A percentile compares a stretch with the other conserved stretches of the same genome.
phyloP scores from a whole-genome alignment of 2,888 invertebrate genomes.

The Amaurobius ferox region DNA sequence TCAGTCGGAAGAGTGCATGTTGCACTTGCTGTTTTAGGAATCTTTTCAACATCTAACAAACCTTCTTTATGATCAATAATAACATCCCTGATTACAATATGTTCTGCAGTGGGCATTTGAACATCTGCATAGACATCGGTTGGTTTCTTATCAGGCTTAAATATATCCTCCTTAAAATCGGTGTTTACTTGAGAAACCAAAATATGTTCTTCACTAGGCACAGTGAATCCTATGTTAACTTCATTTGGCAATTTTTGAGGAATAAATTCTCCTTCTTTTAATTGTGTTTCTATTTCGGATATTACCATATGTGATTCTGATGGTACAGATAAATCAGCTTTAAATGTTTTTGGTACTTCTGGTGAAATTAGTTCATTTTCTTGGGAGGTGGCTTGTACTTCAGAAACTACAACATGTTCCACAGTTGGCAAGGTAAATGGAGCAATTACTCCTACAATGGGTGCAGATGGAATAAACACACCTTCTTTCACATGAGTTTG shows the following conservation, averaged over 20 bases:
- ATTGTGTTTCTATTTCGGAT: slow-evolving; percentile 48
- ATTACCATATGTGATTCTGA: slow-evolving; percentile 61
- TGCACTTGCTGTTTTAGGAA: slow-evolving; percentile 41
- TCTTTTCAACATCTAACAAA: slow-evolving; percentile 26
- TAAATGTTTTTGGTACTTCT: slow-evolving; percentile 57
- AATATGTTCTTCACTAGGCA: slow-evolving; percentile 72
- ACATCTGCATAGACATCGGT: slow-evolving; percentile 42
- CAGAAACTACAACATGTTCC: slow-evolving; percentile 63
- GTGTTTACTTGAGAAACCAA: slow-evolving; percentile 66
- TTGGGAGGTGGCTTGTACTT: slow-evolving; percentile 38
- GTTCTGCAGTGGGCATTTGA: slow-evolving; percentile 54
- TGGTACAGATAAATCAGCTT: slow-evolving; percentile 60
- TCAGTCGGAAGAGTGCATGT: slow-evolving; percentile 50
- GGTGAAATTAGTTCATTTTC: slow-evolving; percentile 50
- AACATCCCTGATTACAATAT: slow-evolving; percentile 57
- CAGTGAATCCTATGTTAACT: slow-evolving; percentile 45
- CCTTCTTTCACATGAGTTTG: slow-evolving; percentile 67
- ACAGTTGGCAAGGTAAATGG: slow-evolving; percentile 66
- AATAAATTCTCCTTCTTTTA: slow-evolving; percentile 52
- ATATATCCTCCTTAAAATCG: slow-evolving; percentile 60
- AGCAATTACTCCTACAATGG: slow-evolving; percentile 29
- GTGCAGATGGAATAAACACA: slow-evolving; percentile 38
- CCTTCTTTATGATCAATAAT: slow-evolving; percentile 69
- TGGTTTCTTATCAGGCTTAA: slow-evolving; percentile 44
- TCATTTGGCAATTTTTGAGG: slow-evolving; percentile 44